These are phyloP conservation scores for Malurus melanocephalus DNA, from an alignment of 2,113 vertebrate genomes.

Conservation along the genomic window DNA sequence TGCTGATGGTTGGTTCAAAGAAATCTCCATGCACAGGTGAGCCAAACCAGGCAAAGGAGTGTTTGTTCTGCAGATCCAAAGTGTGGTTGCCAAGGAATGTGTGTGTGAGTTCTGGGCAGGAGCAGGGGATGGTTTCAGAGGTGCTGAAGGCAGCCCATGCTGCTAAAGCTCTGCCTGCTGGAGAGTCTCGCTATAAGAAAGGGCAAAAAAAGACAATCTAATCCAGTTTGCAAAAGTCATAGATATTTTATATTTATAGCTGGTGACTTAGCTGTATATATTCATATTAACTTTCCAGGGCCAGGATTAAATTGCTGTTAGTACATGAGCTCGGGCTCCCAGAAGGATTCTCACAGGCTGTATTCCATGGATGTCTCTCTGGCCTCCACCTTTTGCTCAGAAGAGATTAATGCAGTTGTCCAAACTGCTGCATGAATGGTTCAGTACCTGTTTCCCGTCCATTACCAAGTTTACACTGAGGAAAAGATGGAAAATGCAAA, in stretches of 20 bases:
- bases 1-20: not conserved
- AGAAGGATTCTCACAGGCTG: fast-evolving
- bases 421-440: not conserved
- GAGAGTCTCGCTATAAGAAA: not conserved
- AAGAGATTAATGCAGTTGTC: not conserved
- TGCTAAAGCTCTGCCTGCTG: not conserved
- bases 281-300: not conserved
- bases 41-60: not conserved
- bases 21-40: not conserved
- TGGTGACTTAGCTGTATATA: not conserved
- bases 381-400: not conserved
- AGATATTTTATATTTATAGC: not conserved
- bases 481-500: not conserved
- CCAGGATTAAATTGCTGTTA: not conserved
- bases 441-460: not conserved
- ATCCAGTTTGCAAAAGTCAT: not conserved
- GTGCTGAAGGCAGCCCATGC: not conserved
- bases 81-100: not conserved
- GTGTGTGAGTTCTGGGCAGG: not conserved
- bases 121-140: not conserved
- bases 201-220: not conserved
- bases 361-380: not conserved
- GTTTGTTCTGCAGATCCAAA: not conserved
- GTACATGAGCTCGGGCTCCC: not conserved
- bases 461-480: not conserved